Conservation (phyloP, 1,140 invertebrate genomes). For the Bursaphelenchus mucronatus region DNA sequence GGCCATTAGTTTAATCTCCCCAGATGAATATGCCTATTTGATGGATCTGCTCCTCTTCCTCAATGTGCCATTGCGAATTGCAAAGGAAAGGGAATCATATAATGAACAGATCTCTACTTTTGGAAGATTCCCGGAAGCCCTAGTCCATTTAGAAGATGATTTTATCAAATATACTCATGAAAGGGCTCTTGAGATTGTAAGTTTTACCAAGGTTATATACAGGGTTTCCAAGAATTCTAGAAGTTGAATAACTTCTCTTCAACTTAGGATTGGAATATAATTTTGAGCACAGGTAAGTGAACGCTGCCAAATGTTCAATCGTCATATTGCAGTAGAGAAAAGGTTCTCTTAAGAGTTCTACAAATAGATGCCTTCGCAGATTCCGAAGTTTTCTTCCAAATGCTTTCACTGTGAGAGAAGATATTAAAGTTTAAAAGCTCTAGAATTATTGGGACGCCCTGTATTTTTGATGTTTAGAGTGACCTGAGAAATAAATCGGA, state of each 20-base stretch:
- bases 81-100: slow-evolving; percentile 26
- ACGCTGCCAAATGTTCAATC: too few species aligned
- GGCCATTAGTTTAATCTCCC: slow-evolving; percentile 79
- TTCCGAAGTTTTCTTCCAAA: too few species aligned
- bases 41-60: slow-evolving; percentile 90
- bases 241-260: too few species aligned
- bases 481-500: slow-evolving; percentile 73
- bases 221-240: too few species aligned
- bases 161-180: slow-evolving; percentile 74
- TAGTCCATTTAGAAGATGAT: slow-evolving; percentile 78
- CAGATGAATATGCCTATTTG: slow-evolving; percentile 85
- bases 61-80: slow-evolving; percentile 64
- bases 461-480: slow-evolving; percentile 63
- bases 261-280: too few species aligned
- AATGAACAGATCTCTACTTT: slow-evolving; percentile 64
- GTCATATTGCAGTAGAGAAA: too few species aligned
- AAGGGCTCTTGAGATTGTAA: slow-evolving; percentile 71
- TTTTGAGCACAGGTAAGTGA: too few species aligned
- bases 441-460: too few species aligned
- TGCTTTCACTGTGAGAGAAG: too few species aligned
- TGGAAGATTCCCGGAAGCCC: slow-evolving; percentile 74
- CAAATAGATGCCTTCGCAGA: too few species aligned
- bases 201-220: background rate
- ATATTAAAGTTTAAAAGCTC: too few species aligned
- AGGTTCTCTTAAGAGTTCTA: too few species aligned